A percentile compares a stretch with the other conserved stretches of the same genome.
Evolutionary conservation across 2,888 invertebrate genomes (phyloP).

Genomic region (Volucella inanis): DNA sequence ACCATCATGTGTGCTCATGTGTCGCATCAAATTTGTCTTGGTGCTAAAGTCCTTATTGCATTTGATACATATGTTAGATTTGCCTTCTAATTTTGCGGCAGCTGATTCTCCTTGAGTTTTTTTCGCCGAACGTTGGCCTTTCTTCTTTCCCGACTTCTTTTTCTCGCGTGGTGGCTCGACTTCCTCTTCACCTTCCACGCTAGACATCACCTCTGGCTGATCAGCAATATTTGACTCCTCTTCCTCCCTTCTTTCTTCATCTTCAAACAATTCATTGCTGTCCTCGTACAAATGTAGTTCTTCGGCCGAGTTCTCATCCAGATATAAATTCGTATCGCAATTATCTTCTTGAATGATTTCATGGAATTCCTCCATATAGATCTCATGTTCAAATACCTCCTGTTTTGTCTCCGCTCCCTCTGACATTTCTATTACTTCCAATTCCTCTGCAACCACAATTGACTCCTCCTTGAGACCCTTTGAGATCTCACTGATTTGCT

Average conservation of each 20-base stretch:
- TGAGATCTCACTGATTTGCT: background rate
- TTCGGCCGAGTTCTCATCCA: slow-evolving; percentile 70
- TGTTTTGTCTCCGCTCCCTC: slow-evolving; percentile 33
- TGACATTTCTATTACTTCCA: slow-evolving; percentile 35
- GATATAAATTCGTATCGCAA: slow-evolving; percentile 49
- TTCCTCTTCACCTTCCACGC: slow-evolving; percentile 24
- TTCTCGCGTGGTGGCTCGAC: background rate
- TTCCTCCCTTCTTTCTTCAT: slow-evolving; percentile 47
- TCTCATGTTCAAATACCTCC: slow-evolving; percentile 44
- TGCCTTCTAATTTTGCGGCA: slow-evolving; percentile 49
- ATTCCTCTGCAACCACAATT: slow-evolving; percentile 8
- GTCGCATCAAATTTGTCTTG: slow-evolving; percentile 80
- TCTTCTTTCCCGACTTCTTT: slow-evolving; percentile 37
- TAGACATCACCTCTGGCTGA: slow-evolving; percentile 22
- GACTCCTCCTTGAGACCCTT: slow-evolving; percentile 35
- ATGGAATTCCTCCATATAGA: slow-evolving; percentile 75
- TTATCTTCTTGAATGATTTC: slow-evolving; percentile 75
- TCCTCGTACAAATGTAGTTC: slow-evolving; percentile 63
- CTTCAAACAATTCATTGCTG: slow-evolving; percentile 32
- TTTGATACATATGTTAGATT: slow-evolving; percentile 77
- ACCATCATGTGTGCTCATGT: slow-evolving; percentile 79
- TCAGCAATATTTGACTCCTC: slow-evolving; percentile 17
- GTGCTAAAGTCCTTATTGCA: slow-evolving; percentile 80
- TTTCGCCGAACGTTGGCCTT: background rate
- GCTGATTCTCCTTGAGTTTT: slow-evolving; percentile 19